These are phyloP conservation scores for Origma solitaria DNA, from an alignment of 2,113 vertebrate species.

Conservation along the genomic window DNA sequence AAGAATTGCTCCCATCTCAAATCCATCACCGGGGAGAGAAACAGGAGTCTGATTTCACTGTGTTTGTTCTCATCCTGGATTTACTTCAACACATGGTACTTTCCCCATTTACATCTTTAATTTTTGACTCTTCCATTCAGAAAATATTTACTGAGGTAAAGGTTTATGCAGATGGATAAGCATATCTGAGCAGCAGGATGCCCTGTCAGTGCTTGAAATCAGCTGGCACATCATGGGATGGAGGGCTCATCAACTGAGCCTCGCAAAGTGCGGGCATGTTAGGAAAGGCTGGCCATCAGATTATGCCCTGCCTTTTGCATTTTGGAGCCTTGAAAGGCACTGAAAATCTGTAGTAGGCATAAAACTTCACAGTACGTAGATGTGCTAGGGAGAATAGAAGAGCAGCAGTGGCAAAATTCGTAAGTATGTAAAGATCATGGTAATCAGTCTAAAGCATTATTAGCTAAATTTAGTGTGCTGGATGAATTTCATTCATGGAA, in stretches of 20 bases:
- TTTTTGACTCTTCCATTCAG: background rate
- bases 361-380: background rate
- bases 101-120: background rate
- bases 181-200: background rate
- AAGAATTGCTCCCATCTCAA: background rate
- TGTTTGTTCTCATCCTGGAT: background rate
- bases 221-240: background rate
- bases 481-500: background rate
- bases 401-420: background rate
- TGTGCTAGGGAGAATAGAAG: background rate
- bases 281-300: background rate
- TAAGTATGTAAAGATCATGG: background rate
- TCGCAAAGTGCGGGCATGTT: accelerated
- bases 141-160: background rate
- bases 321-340: background rate
- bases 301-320: background rate
- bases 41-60: background rate
- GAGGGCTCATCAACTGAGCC: background rate
- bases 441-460: background rate
- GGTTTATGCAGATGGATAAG: background rate
- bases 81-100: background rate
- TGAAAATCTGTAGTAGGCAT: background rate
- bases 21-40: background rate
- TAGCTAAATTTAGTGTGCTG: background rate
- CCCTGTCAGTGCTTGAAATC: background rate